Evolutionary conservation across 2,797 vertebrate species (phyloP).

Genomic region (Hypotaenidia okinawae): DNA sequence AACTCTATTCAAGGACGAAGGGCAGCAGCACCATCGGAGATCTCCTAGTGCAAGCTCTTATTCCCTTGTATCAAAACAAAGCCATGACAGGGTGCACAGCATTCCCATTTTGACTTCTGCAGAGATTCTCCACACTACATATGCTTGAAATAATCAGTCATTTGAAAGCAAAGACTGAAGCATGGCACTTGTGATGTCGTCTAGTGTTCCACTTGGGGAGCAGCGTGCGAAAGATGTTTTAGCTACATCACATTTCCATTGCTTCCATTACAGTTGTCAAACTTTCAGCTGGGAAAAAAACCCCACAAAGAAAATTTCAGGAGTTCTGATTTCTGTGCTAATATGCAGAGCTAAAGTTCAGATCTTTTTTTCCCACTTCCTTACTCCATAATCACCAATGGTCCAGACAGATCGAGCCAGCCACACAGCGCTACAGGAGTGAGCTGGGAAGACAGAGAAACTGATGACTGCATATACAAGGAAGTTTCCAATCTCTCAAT

Average conservation of each 20-base stretch:
- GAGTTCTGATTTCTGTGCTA: background rate
- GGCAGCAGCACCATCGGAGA: background rate
- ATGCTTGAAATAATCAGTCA: background rate
- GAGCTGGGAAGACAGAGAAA: background rate
- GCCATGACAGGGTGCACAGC: background rate
- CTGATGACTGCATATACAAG: background rate
- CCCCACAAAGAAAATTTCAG: rapidly evolving
- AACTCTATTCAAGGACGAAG: background rate
- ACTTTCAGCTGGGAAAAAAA: background rate
- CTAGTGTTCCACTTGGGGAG: background rate
- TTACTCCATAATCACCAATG: background rate
- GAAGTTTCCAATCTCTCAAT: background rate
- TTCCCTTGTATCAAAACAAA: background rate
- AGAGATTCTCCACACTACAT: background rate
- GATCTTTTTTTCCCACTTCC: background rate
- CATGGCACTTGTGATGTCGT: background rate
- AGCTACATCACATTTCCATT: background rate
- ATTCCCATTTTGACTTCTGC: background rate
- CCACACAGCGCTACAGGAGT: background rate
- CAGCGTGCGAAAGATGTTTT: background rate
- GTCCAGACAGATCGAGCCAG: background rate
- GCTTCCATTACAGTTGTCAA: background rate
- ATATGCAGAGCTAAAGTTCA: background rate
- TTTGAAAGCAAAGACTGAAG: background rate
- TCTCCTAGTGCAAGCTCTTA: background rate